Evolutionary conservation across 2,797 vertebrate species (phyloP).

Genomic region (Rhinichthys osculus): DNA sequence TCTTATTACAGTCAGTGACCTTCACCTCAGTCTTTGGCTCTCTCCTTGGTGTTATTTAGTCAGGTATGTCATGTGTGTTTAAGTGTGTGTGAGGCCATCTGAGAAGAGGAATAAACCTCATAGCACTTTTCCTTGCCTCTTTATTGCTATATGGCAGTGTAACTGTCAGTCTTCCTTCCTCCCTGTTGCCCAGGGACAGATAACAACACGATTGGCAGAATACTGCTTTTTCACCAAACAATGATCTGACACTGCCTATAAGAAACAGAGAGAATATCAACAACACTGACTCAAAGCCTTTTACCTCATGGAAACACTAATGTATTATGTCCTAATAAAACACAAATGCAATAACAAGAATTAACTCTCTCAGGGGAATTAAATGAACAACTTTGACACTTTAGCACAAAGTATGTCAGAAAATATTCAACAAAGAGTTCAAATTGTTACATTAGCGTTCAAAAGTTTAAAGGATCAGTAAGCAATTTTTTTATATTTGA

Average conservation of each 20-base stretch:
- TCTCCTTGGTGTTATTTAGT: conserved; percentile 56
- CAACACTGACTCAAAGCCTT: background rate
- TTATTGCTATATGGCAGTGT: conserved; percentile 56
- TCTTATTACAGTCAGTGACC: conserved; percentile 63
- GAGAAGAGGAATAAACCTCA: conserved; percentile 46
- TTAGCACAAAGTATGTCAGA: background rate
- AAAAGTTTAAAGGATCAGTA: too few relatives aligned
- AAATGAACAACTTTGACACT: background rate
- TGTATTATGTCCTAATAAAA: background rate
- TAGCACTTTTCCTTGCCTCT: conserved; percentile 45
- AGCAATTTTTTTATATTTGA: too few relatives aligned
- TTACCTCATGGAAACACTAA: background rate
- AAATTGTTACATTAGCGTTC: too few relatives aligned
- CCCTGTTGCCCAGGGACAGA: conserved; percentile 23
- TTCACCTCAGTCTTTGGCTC: conserved; percentile 51
- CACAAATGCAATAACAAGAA: background rate
- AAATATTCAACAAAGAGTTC: background rate
- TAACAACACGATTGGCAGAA: conserved; percentile 13
- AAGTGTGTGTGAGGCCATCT: conserved; percentile 25
- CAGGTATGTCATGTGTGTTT: conserved; percentile 30
- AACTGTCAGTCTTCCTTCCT: conserved; percentile 34
- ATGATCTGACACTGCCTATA: conserved; percentile 27
- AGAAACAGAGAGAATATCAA: conserved; percentile 1
- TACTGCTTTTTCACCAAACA: conserved; percentile 11
- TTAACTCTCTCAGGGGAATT: background rate